These are phyloP conservation scores for Shinisaurus crocodilurus DNA, from an alignment of 2,113 vertebrate species.

Conservation along the genomic window DNA sequence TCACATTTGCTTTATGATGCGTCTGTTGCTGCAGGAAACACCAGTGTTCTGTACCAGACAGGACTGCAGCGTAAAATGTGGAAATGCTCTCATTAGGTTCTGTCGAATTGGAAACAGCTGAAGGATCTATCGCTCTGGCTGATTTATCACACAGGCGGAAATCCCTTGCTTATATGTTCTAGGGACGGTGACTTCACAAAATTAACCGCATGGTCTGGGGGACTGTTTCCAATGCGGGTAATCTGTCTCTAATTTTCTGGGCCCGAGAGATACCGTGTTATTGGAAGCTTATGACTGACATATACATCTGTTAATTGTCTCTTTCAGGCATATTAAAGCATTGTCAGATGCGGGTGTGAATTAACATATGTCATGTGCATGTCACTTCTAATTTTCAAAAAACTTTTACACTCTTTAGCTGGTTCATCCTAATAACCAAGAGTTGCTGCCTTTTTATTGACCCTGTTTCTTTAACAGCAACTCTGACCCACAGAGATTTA, in stretches of 20 bases:
- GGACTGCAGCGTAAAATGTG: no score
- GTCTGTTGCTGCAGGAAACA: no score
- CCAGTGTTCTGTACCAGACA: neutral
- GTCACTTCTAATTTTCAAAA: neutral
- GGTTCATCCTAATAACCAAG: neutral
- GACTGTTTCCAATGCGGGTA: neutral
- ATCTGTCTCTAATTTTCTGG: constrained; percentile 5
- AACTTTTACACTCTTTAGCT: neutral
- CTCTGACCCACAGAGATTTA: no score
- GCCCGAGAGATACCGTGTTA: neutral
- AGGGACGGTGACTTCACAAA: neutral
- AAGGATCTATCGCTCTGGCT: no score
- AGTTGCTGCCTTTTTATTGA: no score
- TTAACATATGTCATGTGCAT: neutral
- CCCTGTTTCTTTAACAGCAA: neutral
- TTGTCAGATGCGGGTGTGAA: neutral
- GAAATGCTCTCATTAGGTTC: neutral
- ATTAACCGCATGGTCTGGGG: neutral
- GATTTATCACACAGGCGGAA: neutral
- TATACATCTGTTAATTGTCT: neutral
- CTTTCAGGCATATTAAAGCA: neutral
- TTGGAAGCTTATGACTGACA: neutral
- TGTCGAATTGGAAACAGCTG: neutral
- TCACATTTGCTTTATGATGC: no score
- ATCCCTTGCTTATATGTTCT: neutral